A percentile compares a stretch with the other conserved stretches of the same genome.
Conservation (phyloP, 2,888 invertebrate species). For the Parnassius mnemosyne region DNA sequence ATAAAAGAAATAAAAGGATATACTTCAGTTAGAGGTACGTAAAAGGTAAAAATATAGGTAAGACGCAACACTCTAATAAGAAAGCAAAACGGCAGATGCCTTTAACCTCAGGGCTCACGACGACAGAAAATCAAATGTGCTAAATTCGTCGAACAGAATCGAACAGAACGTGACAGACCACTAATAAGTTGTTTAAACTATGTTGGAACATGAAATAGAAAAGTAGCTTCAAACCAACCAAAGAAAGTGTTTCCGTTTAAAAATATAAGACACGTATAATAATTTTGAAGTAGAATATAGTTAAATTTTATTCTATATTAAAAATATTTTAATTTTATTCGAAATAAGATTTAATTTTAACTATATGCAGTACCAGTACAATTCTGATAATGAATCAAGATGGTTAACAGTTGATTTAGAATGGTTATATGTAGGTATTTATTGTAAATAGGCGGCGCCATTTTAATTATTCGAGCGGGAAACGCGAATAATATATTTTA, state of each 20-base stretch:
- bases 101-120: slow-evolving; percentile 60
- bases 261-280: slow-evolving; percentile 1
- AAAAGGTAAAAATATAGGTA: slow-evolving; percentile 31
- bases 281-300: background rate
- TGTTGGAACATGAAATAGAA: slow-evolving; percentile 28
- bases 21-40: background rate
- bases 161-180: slow-evolving; percentile 64
- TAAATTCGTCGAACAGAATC: slow-evolving; percentile 66
- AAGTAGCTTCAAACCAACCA: slow-evolving; percentile 28
- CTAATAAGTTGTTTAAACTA: slow-evolving; percentile 63
- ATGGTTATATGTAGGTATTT: too few relatives aligned
- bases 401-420: too few relatives aligned
- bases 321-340: too few relatives aligned
- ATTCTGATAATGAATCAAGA: too few relatives aligned
- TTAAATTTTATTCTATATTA: too few relatives aligned
- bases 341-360: too few relatives aligned
- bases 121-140: slow-evolving; percentile 61
- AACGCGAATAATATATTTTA: background rate
- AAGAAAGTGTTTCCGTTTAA: too few relatives aligned
- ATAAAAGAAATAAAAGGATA: too few relatives aligned
- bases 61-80: slow-evolving; percentile 74
- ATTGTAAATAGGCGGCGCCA: background rate
- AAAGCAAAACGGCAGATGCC: slow-evolving; percentile 65
- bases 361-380: too few relatives aligned
- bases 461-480: background rate